A percentile compares a stretch with the other conserved stretches of the same genome.
These are phyloP conservation scores for Erythrolamprus reginae DNA, from an alignment of 2,113 vertebrate genomes.

Conservation along the genomic window DNA sequence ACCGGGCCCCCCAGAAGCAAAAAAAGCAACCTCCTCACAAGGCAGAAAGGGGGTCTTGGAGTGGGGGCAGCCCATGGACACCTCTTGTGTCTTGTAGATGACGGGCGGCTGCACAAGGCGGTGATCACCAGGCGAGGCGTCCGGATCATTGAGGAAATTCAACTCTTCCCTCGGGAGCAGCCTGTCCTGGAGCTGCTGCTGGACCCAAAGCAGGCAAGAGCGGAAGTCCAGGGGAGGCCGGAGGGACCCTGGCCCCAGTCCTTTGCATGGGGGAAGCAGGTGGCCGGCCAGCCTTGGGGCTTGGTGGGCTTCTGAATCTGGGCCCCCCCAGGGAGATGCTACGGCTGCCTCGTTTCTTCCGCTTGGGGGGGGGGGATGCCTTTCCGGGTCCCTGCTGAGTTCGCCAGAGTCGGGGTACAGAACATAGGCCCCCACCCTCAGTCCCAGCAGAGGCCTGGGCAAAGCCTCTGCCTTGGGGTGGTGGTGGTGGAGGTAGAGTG, in stretches of 20 bases:
- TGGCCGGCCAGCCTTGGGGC: not conserved
- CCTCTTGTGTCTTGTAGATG: constrained; percentile 68
- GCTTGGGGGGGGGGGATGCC: not conserved
- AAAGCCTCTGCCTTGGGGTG: not conserved
- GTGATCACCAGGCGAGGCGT: constrained; percentile 71
- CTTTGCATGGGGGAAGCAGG: not conserved
- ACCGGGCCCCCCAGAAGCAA: not conserved
- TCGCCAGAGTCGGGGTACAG: not conserved
- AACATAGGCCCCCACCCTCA: not conserved
- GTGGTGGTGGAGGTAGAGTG: not conserved
- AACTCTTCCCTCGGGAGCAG: constrained; percentile 73
- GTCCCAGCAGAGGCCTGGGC: not conserved
- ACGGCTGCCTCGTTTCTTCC: not conserved
- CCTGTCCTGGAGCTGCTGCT: constrained; percentile 85
- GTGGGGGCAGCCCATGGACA: not conserved
- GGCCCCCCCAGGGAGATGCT: not conserved
- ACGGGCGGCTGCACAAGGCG: constrained; percentile 88
- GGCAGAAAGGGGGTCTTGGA: too few relatives aligned
- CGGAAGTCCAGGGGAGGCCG: rapidly evolving
- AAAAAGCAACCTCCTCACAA: not conserved
- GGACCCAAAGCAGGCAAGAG: constrained; percentile 59
- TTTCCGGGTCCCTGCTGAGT: not conserved
- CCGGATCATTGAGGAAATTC: constrained; percentile 88
- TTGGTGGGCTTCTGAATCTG: not conserved
- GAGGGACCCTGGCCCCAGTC: not conserved